phyloP scores from a whole-genome alignment of 2,113 vertebrate genomes.

The Megaleporinus macrocephalus region DNA sequence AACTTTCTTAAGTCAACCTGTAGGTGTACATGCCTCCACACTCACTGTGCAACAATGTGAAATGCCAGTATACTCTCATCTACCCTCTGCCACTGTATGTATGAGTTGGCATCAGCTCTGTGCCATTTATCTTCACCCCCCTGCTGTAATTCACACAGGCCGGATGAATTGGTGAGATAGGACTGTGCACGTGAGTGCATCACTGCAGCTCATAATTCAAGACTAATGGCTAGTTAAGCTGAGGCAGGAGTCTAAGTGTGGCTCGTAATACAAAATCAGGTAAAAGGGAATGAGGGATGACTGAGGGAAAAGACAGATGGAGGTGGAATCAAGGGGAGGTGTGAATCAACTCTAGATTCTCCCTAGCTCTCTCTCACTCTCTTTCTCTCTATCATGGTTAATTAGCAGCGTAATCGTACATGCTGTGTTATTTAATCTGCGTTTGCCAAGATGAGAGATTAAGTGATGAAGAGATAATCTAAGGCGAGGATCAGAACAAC shows the following conservation, averaged over 20 bases:
- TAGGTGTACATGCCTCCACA: not conserved
- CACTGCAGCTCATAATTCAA: slow-evolving; percentile 58
- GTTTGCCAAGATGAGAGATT: slow-evolving; percentile 44
- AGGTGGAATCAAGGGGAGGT: slow-evolving; percentile 18
- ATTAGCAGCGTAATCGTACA: slow-evolving; percentile 53
- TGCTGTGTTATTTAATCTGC: slow-evolving; percentile 42
- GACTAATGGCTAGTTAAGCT: slow-evolving; percentile 58
- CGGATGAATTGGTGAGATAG: slow-evolving; percentile 50
- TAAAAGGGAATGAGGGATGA: slow-evolving; percentile 53
- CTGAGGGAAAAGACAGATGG: slow-evolving; percentile 49
- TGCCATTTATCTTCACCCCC: slow-evolving; percentile 52
- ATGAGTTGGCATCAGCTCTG: slow-evolving; percentile 39
- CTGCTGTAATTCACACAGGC: slow-evolving; percentile 50
- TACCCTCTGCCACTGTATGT: not conserved
- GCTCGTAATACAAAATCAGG: slow-evolving; percentile 52
- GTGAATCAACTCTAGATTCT: slow-evolving; percentile 19
- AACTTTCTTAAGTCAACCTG: not conserved
- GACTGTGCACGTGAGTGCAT: slow-evolving; percentile 49
- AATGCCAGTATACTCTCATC: slow-evolving; percentile 10
- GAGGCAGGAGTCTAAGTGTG: slow-evolving; percentile 29
- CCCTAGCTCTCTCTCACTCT: slow-evolving; percentile 22
- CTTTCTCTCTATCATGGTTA: slow-evolving; percentile 9
- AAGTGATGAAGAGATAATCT: slow-evolving; percentile 37
- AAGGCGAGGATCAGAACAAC: not conserved
- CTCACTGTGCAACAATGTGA: slow-evolving; percentile 3